Evolutionary conservation across 2,797 vertebrate species (phyloP).

Genomic region (Channallabes apus): DNA sequence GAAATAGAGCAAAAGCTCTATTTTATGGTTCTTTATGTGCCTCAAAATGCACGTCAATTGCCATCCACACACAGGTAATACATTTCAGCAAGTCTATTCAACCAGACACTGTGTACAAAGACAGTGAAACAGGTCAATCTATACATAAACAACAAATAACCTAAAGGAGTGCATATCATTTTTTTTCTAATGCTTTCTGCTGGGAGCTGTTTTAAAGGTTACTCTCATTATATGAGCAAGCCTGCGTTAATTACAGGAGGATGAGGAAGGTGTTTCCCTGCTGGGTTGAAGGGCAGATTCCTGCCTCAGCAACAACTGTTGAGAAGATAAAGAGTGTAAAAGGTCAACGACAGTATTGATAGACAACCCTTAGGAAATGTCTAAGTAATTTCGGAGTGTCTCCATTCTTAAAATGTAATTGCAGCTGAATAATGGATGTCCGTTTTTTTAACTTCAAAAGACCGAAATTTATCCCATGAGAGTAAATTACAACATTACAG

Average conservation of each 20-base stretch:
- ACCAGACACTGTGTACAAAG: neutral
- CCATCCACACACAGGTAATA: neutral
- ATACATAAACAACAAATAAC: neutral
- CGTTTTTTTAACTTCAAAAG: neutral
- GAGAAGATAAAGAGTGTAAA: slow-evolving; percentile 3
- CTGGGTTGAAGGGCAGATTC: slow-evolving; percentile 33
- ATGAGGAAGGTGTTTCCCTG: slow-evolving; percentile 25
- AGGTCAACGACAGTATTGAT: neutral
- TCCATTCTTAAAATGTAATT: neutral
- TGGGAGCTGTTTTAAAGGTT: neutral
- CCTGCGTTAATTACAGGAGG: slow-evolving; percentile 29
- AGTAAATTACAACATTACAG: too few species aligned
- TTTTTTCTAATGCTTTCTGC: neutral
- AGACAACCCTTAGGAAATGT: neutral
- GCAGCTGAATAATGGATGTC: neutral
- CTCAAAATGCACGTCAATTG: neutral
- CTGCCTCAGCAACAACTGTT: neutral
- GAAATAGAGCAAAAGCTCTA: neutral
- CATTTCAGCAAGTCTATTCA: neutral
- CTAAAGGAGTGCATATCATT: neutral
- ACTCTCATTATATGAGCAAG: slow-evolving; percentile 1
- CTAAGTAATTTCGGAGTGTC: neutral
- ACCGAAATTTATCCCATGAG: too few species aligned
- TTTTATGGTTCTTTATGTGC: neutral
- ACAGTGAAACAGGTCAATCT: neutral